Percentiles rank a stretch among this genome's conserved stretches.
phyloP scores from a whole-genome alignment of 2,888 invertebrate species.

The Caradrina kadenii region DNA sequence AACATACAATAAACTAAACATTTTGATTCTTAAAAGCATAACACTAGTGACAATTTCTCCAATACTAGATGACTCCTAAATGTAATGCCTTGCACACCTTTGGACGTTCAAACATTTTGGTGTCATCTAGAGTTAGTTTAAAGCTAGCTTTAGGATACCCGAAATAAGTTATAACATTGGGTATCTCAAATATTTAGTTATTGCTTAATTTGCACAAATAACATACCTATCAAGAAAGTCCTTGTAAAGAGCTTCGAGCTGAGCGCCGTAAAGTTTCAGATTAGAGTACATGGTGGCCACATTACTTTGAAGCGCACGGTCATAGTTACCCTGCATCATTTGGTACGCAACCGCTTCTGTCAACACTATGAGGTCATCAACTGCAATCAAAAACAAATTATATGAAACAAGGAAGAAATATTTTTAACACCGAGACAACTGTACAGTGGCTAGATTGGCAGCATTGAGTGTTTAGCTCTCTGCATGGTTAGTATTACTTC shows the following conservation, averaged over 20 bases:
- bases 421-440: background rate
- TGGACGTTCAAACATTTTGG: no score
- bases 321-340: slow-evolving; percentile 94
- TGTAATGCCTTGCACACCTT: no score
- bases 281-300: slow-evolving; percentile 95
- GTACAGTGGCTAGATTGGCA: background rate
- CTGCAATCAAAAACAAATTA: slow-evolving; percentile 83
- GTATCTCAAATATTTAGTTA: background rate
- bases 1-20: background rate
- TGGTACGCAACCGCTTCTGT: slow-evolving; percentile 95
- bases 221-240: slow-evolving; percentile 94
- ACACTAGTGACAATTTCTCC: background rate
- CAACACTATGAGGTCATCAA: slow-evolving; percentile 95
- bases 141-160: no score
- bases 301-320: slow-evolving; percentile 93
- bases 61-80: background rate
- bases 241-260: slow-evolving; percentile 95
- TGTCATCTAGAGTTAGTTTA: no score
- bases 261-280: slow-evolving; percentile 94
- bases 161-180: no score
- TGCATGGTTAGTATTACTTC: no score
- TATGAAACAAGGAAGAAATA: background rate
- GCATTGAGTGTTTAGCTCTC: no score
- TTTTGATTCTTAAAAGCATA: background rate
- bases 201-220: slow-evolving; percentile 40